These are phyloP conservation scores for Belonocnema kinseyi DNA, from an alignment of 1,140 invertebrate species.

Conservation along the genomic window DNA sequence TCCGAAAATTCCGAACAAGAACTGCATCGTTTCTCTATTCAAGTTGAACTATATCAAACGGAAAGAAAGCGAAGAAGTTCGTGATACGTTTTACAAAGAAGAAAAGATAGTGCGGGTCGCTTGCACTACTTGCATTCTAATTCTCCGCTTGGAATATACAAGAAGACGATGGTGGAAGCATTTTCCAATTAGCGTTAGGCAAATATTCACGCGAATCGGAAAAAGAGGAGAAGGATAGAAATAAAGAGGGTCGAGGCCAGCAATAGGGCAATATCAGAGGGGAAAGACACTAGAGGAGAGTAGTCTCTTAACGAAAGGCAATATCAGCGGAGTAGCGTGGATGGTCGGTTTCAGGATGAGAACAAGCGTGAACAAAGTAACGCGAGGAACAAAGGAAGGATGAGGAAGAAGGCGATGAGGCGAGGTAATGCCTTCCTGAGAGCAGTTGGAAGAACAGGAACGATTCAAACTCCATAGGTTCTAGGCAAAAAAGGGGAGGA, in stretches of 20 bases:
- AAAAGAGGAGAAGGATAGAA: slow-evolving; percentile 39
- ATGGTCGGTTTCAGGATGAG: slow-evolving; percentile 18
- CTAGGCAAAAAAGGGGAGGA: background rate
- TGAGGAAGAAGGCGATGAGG: slow-evolving; percentile 17
- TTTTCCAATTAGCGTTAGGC: slow-evolving; percentile 64
- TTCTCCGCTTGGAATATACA: slow-evolving; percentile 45
- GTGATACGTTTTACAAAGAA: slow-evolving; percentile 20
- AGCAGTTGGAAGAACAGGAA: slow-evolving; percentile 9
- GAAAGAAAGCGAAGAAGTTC: slow-evolving; percentile 3
- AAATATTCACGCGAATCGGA: slow-evolving; percentile 56
- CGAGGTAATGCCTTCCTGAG: background rate
- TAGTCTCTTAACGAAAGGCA: slow-evolving; percentile 53
- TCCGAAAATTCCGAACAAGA: background rate
- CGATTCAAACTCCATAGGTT: background rate
- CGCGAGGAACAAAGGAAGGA: background rate
- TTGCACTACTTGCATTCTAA: slow-evolving; percentile 52
- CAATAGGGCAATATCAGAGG: slow-evolving; percentile 5
- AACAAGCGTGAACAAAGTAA: slow-evolving; percentile 6
- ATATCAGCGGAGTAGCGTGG: slow-evolving; percentile 50
- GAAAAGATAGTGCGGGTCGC: slow-evolving; percentile 3
- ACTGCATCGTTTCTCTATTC: background rate
- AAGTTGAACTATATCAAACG: slow-evolving; percentile 16
- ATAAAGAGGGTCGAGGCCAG: slow-evolving; percentile 36
- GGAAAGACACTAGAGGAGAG: background rate
- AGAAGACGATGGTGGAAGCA: slow-evolving; percentile 52